These are phyloP conservation scores for Pygoscelis adeliae DNA, from an alignment of 2,113 vertebrate genomes.

Conservation along the genomic window DNA sequence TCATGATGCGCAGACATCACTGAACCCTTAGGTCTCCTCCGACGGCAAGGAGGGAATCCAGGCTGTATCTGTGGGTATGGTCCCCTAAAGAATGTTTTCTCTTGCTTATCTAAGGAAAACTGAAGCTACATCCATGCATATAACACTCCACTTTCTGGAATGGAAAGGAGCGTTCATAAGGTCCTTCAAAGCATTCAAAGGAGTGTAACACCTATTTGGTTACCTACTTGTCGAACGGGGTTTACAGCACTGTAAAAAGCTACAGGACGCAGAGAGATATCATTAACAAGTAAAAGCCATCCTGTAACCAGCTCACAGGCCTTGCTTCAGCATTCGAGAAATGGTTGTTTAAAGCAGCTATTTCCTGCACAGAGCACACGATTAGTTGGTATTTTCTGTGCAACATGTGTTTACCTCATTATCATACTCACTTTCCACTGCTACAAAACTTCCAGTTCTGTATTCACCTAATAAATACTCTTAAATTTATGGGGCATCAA, in stretches of 20 bases:
- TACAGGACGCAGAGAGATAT: neutral
- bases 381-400: neutral
- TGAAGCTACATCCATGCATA: neutral
- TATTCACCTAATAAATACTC: slow-evolving; percentile 50
- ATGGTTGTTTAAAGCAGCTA: neutral
- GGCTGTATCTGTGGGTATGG: neutral
- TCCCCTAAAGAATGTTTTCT: neutral
- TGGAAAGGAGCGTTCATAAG: neutral
- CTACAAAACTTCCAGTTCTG: neutral
- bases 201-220: neutral
- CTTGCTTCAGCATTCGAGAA: neutral
- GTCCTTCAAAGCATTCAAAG: neutral
- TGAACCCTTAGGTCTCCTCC: rapidly evolving
- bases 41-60: neutral
- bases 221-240: neutral
- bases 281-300: neutral
- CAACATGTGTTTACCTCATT: slow-evolving; percentile 56
- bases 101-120: neutral
- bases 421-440: slow-evolving; percentile 10
- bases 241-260: neutral
- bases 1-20: neutral
- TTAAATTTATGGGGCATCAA: slow-evolving; percentile 22
- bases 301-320: neutral
- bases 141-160: neutral
- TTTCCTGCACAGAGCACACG: neutral